A percentile compares a stretch with the other conserved stretches of the same genome.
Evolutionary conservation across 2,797 vertebrate species (phyloP).

Genomic region (Aselliscus stoliczkanus): DNA sequence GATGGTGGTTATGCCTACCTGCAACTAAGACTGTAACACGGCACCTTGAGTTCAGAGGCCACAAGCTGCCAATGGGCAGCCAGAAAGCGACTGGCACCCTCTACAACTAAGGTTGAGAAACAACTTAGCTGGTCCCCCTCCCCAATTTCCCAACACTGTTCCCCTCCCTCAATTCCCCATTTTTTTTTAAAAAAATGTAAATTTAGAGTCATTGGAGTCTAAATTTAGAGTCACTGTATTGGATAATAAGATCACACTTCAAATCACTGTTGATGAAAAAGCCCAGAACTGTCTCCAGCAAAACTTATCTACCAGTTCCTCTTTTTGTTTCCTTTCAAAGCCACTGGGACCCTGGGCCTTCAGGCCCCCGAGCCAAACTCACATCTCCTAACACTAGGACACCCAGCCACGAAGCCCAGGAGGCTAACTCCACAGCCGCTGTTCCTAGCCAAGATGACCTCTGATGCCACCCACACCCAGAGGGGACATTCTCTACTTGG

Average conservation of each 20-base stretch:
- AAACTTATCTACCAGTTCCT: background rate
- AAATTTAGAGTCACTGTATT: background rate
- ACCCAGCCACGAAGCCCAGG: background rate
- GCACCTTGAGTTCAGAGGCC: no score
- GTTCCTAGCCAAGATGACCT: background rate
- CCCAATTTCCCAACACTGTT: no score
- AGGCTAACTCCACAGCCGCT: background rate
- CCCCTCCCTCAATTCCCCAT: no score
- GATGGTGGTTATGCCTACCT: no score
- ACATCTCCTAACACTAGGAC: background rate
- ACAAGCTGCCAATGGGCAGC: no score
- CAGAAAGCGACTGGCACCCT: no score
- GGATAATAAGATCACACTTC: background rate
- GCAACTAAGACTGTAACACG: no score
- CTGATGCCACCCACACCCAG: fast-evolving
- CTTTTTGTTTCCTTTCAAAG: background rate
- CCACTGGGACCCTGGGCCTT: background rate
- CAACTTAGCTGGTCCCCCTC: no score
- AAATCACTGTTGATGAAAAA: background rate
- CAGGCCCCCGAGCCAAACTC: background rate
- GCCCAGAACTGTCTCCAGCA: background rate
- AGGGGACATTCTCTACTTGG: background rate
- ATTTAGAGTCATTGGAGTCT: background rate
- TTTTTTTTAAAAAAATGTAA: background rate
- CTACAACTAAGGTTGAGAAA: no score